Evolutionary conservation across 2,888 invertebrate genomes (phyloP).

Genomic region (Margaritifera margaritifera): DNA sequence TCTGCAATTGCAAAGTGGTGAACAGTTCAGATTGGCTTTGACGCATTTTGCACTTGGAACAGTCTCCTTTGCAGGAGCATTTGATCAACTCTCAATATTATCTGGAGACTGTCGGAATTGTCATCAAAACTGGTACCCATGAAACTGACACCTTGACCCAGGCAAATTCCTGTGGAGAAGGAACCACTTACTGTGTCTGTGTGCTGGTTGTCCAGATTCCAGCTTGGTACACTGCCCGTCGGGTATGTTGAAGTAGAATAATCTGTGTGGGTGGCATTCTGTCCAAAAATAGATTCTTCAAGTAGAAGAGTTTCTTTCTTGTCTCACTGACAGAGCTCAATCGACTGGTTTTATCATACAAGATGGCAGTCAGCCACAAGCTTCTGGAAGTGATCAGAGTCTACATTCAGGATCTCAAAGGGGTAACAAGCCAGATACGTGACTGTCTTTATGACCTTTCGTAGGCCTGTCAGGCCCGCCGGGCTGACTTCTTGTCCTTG

Average conservation of each 20-base stretch:
- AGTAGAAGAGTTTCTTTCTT: too few species aligned
- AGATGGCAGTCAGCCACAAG: not conserved
- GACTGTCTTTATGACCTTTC: constrained; percentile 1
- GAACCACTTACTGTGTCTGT: too few species aligned
- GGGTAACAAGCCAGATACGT: not conserved
- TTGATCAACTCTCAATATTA: too few species aligned
- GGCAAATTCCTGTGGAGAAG: not conserved
- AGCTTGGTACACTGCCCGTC: too few species aligned
- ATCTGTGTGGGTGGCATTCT: constrained; percentile 1
- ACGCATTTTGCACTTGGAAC: too few species aligned
- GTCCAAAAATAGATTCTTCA: not conserved
- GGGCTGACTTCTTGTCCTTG: not conserved
- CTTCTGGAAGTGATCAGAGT: not conserved
- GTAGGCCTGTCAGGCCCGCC: too few species aligned
- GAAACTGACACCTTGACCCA: not conserved
- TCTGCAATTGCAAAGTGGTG: too few species aligned
- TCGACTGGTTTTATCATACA: not conserved
- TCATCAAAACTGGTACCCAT: not conserved
- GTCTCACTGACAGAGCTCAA: not conserved
- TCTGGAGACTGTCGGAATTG: too few species aligned
- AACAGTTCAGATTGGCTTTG: too few species aligned
- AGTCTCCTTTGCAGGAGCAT: too few species aligned
- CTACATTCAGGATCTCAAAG: not conserved
- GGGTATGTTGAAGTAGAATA: too few species aligned
- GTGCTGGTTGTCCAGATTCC: too few species aligned